A percentile compares a stretch with the other conserved stretches of the same genome.
Conservation (phyloP, 2,113 vertebrate genomes). For the human (Homo sapiens) region GRCh38 chr11:79353501-79354000, state of each 20-base stretch:
- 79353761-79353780: not conserved
- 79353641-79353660: conserved; percentile 59
- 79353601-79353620: conserved; percentile 58
- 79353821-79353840: not conserved
- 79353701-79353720: not conserved
- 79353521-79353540: conserved; percentile 34
- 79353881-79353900: not conserved
- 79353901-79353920: not conserved
- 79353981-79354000: not conserved
- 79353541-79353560: conserved; percentile 31
- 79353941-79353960: not conserved
- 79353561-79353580: conserved; percentile 57
- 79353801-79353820: not conserved
- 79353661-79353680: not conserved
- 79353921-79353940: not conserved
- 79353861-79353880: not conserved
- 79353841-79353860: conserved; percentile 50
- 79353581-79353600: conserved; percentile 23
- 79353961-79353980: not conserved
- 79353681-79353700: conserved; percentile 47
- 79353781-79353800: not conserved
- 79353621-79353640: conserved; percentile 61
- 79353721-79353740: conserved; percentile 37
- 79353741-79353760: not conserved
- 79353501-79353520: conserved; percentile 29